Percentiles rank a stretch among this genome's conserved stretches.
These are phyloP conservation scores for Bombus haemorrhoidalis DNA, from an alignment of 1,140 invertebrate species.

Conservation along the genomic window DNA sequence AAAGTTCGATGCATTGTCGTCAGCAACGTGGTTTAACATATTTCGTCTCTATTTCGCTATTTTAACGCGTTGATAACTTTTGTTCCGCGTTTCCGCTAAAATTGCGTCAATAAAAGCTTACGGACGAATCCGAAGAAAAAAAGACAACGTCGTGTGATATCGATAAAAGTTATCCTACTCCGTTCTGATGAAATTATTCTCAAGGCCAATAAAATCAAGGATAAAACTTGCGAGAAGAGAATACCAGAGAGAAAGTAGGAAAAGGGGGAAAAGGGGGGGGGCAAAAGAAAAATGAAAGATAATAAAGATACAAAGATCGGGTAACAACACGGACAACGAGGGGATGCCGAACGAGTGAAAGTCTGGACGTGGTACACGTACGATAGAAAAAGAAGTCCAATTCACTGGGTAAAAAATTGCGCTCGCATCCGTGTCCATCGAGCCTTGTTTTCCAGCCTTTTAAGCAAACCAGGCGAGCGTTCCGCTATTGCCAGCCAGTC, in stretches of 20 bases:
- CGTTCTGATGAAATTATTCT: too few relatives aligned
- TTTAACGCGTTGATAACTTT: neutral
- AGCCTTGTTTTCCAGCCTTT: constrained; percentile 63
- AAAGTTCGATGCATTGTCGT: neutral
- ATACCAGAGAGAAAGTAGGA: neutral
- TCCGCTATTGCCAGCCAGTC: neutral
- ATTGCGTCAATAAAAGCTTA: neutral
- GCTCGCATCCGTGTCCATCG: constrained; percentile 42
- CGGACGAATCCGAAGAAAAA: too few relatives aligned
- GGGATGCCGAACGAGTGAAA: neutral
- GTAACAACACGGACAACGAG: neutral
- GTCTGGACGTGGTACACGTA: neutral
- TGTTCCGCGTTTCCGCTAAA: neutral
- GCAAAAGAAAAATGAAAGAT: neutral
- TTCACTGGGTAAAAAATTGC: constrained; percentile 60
- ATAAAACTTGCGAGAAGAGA: neutral
- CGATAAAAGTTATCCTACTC: too few relatives aligned
- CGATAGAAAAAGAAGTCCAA: constrained; percentile 25
- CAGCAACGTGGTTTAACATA: too few relatives aligned
- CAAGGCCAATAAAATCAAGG: too few relatives aligned
- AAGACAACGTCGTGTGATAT: too few relatives aligned
- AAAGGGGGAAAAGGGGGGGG: neutral
- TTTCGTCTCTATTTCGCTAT: neutral
- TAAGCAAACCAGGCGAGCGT: constrained; percentile 47
- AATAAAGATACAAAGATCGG: neutral